Evolutionary conservation across 2,113 vertebrate species (phyloP), one percentile per base, ranked within the genome.

Genomic region (Scophthalmus maximus): DNA sequence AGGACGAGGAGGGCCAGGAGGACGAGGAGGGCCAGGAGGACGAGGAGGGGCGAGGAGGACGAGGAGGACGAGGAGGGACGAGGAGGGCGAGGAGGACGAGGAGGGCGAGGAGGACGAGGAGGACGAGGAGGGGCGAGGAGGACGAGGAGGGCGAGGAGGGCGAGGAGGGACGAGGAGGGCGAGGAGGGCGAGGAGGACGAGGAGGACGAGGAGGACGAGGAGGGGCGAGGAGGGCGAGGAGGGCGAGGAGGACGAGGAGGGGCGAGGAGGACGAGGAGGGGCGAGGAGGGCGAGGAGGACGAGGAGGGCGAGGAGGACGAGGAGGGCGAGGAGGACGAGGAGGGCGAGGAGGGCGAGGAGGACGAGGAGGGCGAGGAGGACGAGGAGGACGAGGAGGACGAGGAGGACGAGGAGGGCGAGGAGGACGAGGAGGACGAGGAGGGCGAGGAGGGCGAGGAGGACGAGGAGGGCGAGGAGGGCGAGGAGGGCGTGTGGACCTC

Each of bases 401-500:
- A 68, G 30, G 61, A 78, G 68, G 69, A 51, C n/a, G n/a, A n/a
- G n/a, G n/a, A n/a, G n/a, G n/a, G n/a, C n/a, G n/a, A n/a, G n/a
- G n/a, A n/a, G n/a, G n/a, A n/a, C n/a, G n/a, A n/a, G n/a, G n/a
- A n/a, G n/a, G 11, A 55, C 36, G 76, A 86, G 67, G 70, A 69
- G 26, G 57, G 76, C 14, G 51, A 66, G 50, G 36, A 72, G 29
- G 38, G 62, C 47, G 77, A 76, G 67, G 76, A 78, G 42, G 66
- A 68, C 40, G 71, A 64, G 47, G 40, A 63, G 38, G 36, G 71
- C 23, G 56, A 68, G 47, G 74, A 85, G 62, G 68, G 66, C 27
- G 58, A 78, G 68, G 69, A 52, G 25, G 6, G 57, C 66, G 38
- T 4, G 12, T 81, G 83, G 85, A 84, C 87, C 92, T 94, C 95